Base-by-base conservation (phyloP, 1,140 invertebrate species). In the Coelopa frigida region DNA sequence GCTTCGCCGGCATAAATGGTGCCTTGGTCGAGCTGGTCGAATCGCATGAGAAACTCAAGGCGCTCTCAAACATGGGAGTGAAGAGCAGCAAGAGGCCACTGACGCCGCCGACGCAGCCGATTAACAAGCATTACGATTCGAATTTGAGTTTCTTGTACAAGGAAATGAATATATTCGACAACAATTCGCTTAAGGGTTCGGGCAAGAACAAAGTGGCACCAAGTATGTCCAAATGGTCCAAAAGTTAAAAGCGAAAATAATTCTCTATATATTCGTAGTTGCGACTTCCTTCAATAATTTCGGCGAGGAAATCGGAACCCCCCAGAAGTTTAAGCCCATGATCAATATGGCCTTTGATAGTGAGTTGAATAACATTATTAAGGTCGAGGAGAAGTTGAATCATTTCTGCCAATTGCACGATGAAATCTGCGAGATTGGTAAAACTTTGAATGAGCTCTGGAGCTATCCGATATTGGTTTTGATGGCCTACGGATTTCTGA, bases 361-460 rank as follows among this genome's bases (percentile, higher is more conserved):
- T 38, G 58, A 64, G 49, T 41, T 68, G 18, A 53, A 43, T 23
- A 56, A 64, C 54, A 50, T 51, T 4, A 43, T 46, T 5, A 64
- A 69, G 29, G 57, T 70, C 24, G 66, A 70, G 37, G 64, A 60
- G n/a, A 67, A 68, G 43, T 50, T 70, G 1, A 69, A 65, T 36
- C 66, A 68, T 42, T 55, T 70, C 4, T 70, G 67, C 29, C 66
- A 66, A 45, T 50, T 69, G 15, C 67, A 70, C 14, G 67, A 70
- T 51, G 66, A 70, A 49, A 57, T 70, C 22, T 70, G 67, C 22
- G 67, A 70, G 48, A 68, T 70, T 38, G 67, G 61, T 27, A 69
- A 69, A 43, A 49, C 52, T 5, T 48, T 68, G 37, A 70, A 70
- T 42, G 60, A 57, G 20, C 43, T 70, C 15, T 70, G 67, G 60